phyloP scores from a whole-genome alignment of 2,888 invertebrate genomes.

The Lepidochrysops patricia region DNA sequence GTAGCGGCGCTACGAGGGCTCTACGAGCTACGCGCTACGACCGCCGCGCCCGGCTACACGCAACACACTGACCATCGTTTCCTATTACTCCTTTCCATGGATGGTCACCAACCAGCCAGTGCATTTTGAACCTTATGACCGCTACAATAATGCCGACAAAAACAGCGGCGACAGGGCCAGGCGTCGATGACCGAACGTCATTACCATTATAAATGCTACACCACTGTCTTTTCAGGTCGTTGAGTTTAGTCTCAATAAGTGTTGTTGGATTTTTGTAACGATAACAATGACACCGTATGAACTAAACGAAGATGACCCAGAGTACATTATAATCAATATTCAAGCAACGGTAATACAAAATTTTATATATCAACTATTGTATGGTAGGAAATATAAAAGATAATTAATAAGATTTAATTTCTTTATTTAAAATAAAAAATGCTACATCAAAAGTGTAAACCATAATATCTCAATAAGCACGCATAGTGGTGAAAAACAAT shows the following conservation, averaged over 20 bases:
- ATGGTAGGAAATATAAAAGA: too few relatives aligned
- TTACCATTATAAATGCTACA: not conserved
- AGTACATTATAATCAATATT: too few relatives aligned
- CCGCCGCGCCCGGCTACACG: conserved; percentile 27
- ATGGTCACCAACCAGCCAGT: not conserved
- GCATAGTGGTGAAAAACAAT: not conserved
- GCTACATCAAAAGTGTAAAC: too few relatives aligned
- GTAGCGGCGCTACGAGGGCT: conserved; percentile 24
- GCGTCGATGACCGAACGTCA: not conserved
- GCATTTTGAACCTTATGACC: not conserved
- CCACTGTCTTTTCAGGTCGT: not conserved
- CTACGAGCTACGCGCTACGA: conserved; percentile 27
- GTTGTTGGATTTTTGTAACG: not conserved
- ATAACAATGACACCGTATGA: not conserved
- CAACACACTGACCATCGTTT: conserved; percentile 3
- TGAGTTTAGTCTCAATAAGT: not conserved
- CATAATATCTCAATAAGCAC: too few relatives aligned
- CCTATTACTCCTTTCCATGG: not conserved
- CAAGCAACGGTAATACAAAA: too few relatives aligned
- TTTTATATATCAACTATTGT: too few relatives aligned
- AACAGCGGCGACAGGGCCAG: not conserved
- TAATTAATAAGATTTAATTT: too few relatives aligned
- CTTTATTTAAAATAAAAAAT: too few relatives aligned
- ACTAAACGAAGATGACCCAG: not conserved
- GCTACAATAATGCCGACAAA: not conserved